A percentile compares a stretch with the other conserved stretches of the same genome.
Evolutionary conservation across 2,888 invertebrate species (phyloP).

Genomic region (Dione juno): DNA sequence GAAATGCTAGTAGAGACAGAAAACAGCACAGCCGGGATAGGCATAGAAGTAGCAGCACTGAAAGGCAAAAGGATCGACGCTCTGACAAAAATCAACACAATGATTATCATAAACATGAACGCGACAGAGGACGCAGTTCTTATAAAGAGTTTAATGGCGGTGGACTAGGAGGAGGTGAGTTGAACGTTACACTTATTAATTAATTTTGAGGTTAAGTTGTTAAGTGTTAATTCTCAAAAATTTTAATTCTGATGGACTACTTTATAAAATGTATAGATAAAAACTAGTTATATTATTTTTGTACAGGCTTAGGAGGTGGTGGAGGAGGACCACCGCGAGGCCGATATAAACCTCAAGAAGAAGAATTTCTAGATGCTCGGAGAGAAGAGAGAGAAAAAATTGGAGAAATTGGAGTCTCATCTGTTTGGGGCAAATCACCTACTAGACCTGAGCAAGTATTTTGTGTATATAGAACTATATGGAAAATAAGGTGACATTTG

Average conservation of each 20-base stretch:
- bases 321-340: slow-evolving; percentile 48
- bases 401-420: slow-evolving; percentile 86
- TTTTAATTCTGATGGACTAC: background rate
- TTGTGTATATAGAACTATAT: slow-evolving; percentile 46
- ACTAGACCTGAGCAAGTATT: slow-evolving; percentile 85
- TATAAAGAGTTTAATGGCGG: slow-evolving; percentile 58
- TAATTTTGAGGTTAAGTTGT: slow-evolving; percentile 9
- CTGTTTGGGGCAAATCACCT: slow-evolving; percentile 91
- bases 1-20: slow-evolving; percentile 47
- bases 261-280: background rate
- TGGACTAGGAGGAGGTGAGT: slow-evolving; percentile 64
- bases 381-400: slow-evolving; percentile 89
- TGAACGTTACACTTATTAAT: background rate
- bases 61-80: slow-evolving; percentile 37
- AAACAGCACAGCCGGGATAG: slow-evolving; percentile 36
- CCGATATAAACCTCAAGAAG: slow-evolving; percentile 62
- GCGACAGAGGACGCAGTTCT: slow-evolving; percentile 55
- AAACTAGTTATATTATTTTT: background rate
- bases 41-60: slow-evolving; percentile 44
- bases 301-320: slow-evolving; percentile 59
- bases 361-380: slow-evolving; percentile 86
- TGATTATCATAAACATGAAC: slow-evolving; percentile 44
- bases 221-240: background rate
- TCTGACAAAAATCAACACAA: slow-evolving; percentile 43
- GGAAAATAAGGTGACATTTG: no score